Evolutionary conservation across 2,797 vertebrate genomes (phyloP), one percentile per base, ranked within the genome.

Genomic region (Eulemur mongoz): DNA sequence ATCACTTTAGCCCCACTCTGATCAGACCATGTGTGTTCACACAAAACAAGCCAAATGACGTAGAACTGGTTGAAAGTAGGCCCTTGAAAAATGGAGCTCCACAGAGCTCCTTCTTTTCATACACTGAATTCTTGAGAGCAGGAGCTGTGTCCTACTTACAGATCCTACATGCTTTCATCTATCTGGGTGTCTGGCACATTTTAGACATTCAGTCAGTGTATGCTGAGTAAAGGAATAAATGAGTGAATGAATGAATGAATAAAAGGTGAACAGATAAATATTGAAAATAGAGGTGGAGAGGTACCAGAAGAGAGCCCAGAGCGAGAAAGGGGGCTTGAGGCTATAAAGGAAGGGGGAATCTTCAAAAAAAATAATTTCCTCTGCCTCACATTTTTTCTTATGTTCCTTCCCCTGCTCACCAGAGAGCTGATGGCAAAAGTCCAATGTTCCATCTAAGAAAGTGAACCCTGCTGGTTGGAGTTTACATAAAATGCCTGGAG

Each of bases 141-240:
- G 12, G 27, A 15, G 10, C n/a, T 86, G 9, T 48, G n/a, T 50
- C 76, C 52, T 38, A 6, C 1, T 52, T 38, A 40, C 30, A 23
- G 32, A 48, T 52, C 11, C 6, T 89, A 13, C 13, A 20, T 67
- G 22, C 0, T 79, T n/a, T 43, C 8, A 15, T 40, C 14, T 80
- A 22, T 52, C 59, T 54, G 5, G 10, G 17, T 65, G 4, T 35
- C 11, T 76, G 48, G 32, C 12, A 43, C 0, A 0, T 5, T 5
- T 7, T 14, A n/a, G 40, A 12, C 73, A 40, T 59, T 18, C 4
- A 4, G 35, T 40, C 20, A 23, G 5, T 20, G 7, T 57, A 40
- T 43, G 18, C 23, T 57, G 40, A 79, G 5, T 54, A 25, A 45
- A 57, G 14, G 38, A 22, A 79, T 12, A 32, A 48, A 43, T 30